Percentiles rank a stretch among this genome's conserved stretches.
Conservation (phyloP, 2,113 vertebrate species). For the Motacilla tschutschensis region DNA sequence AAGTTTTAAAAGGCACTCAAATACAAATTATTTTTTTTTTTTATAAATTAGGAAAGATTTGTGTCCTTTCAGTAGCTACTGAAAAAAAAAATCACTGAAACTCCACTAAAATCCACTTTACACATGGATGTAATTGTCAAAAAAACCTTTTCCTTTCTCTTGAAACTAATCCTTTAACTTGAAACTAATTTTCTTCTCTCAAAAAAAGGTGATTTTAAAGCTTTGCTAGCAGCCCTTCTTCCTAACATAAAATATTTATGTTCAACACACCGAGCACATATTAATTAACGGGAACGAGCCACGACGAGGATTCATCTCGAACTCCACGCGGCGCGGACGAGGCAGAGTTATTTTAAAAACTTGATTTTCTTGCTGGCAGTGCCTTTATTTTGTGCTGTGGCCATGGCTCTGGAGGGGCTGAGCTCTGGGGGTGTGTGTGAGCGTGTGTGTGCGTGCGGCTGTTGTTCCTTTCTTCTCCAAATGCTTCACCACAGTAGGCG, state of each 20-base stretch:
- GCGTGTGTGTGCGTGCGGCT: conserved; percentile 27
- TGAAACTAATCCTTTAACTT: neutral
- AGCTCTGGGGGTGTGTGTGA: conserved; percentile 33
- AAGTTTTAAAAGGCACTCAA: neutral
- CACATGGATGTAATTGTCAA: neutral
- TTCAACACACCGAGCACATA: neutral
- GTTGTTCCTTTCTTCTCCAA: conserved; percentile 55
- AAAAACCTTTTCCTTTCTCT: neutral
- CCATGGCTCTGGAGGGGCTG: neutral
- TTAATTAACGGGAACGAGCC: neutral
- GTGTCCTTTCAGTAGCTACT: neutral
- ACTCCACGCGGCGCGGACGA: rapidly evolving
- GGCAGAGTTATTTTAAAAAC: neutral
- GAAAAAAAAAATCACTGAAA: neutral
- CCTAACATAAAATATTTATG: neutral
- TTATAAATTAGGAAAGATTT: neutral
- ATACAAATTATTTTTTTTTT: neutral
- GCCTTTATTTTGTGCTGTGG: neutral
- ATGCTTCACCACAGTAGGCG: conserved; percentile 47
- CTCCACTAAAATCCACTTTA: neutral
- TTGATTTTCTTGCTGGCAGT: neutral
- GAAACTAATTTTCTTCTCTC: neutral
- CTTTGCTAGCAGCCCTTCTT: neutral
- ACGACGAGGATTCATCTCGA: rapidly evolving
- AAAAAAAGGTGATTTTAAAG: neutral